Base-by-base conservation (phyloP, 2,888 invertebrate genomes). In the Sepiola atlantica region DNA sequence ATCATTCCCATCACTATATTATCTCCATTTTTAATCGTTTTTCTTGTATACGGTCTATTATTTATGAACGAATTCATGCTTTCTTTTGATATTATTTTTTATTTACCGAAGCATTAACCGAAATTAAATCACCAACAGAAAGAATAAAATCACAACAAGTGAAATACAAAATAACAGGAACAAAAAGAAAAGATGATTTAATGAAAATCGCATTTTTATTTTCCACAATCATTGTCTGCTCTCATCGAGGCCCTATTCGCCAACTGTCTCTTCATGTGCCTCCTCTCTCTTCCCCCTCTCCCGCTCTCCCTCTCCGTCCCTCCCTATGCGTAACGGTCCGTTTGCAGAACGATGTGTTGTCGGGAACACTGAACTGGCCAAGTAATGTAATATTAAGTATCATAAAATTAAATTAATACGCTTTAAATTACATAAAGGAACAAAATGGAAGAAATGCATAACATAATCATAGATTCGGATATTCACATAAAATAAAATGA, bases 171-270 rank as follows among this genome's bases (percentile, higher is more conserved):
- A 57, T 24, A 57, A 21, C 0, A 24, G 20, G 6, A 21, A 18
- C 6, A 57, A 57, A 18, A n/a, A 77, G n/a, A 77, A 77, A n/a
- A 18, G 12, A 18, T n/a, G 77, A 77, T 32, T 77, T 77, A 77
- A 77, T 77, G 77, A 77, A 77, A n/a, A 77, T 77, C 77, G 77
- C 77, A 77, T 77, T 77, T 77, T 77, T 77, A 77, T 77, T 77
- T 45, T 18, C n/a, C 14, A 77, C n/a, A 77, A 6, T 32, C n/a
- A n/a, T 77, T 18, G 77, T 77, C 77, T 77, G 77, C 77, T 77
- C 16, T 32, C n/a, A n/a, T 12, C 32, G 14, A 77, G n/a, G 14
- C n/a, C 16, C n/a, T 32, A 77, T 77, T 16, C 77, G n/a, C 32
- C 4, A 2, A 77, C 45, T 8, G 8, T 45, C 8, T 8, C 45